A percentile compares a stretch with the other conserved stretches of the same genome.
These are phyloP conservation scores for Drosophila cognata DNA, from an alignment of 2,888 invertebrate genomes.

Conservation along the genomic window DNA sequence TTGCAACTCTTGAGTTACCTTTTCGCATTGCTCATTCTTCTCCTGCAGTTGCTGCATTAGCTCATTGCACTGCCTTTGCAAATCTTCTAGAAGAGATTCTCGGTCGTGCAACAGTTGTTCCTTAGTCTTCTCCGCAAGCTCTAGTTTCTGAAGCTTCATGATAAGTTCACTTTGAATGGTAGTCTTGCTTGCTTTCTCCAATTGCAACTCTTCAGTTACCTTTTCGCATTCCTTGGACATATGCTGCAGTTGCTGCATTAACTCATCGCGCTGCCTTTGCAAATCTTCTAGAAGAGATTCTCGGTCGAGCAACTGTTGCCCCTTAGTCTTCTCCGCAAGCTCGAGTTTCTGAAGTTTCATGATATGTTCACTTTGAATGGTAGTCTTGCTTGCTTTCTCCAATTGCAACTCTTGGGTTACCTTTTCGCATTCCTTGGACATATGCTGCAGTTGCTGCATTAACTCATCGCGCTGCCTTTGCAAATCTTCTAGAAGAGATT, in stretches of 20 bases:
- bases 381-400: neutral
- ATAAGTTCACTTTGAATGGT: neutral
- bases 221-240: neutral
- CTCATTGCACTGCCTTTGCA: neutral
- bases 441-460: neutral
- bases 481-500: neutral
- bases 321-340: neutral
- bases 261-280: neutral
- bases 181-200: neutral
- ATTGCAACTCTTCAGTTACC: neutral
- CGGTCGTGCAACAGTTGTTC: neutral
- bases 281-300: neutral
- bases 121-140: neutral
- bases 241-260: neutral
- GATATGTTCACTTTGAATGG: neutral
- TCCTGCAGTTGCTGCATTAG: neutral
- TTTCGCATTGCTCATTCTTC: neutral
- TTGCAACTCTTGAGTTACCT: neutral
- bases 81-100: neutral
- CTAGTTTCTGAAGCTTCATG: neutral
- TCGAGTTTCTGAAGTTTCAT: neutral
- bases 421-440: neutral
- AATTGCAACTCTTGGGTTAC: neutral
- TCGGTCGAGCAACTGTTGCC: too few relatives aligned
- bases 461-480: neutral